phyloP scores from a whole-genome alignment of 1,140 invertebrate species.

The Drosophila lacteicornis region DNA sequence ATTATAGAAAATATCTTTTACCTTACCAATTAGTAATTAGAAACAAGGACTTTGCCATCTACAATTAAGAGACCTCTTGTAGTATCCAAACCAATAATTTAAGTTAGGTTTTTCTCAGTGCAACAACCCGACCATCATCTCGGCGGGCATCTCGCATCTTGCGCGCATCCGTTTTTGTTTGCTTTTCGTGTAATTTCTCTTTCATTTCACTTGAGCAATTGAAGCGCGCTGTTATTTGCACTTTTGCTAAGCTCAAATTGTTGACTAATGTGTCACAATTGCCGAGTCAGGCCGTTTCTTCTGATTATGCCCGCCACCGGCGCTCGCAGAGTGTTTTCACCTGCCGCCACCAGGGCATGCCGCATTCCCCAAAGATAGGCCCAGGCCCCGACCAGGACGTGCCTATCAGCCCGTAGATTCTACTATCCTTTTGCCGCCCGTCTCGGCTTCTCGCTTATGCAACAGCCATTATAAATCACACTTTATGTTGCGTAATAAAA shows the following conservation, averaged over 20 bases:
- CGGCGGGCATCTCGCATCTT: conserved; percentile 46
- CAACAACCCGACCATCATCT: conserved; percentile 32
- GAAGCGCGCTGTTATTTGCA: conserved; percentile 82
- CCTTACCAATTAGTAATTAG: neutral
- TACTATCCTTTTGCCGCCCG: conserved; percentile 10
- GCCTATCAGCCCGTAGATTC: conserved; percentile 33
- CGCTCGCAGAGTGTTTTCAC: conserved; percentile 55
- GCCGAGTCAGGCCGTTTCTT: conserved; percentile 69
- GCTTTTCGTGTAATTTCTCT: conserved; percentile 82
- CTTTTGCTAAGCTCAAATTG: conserved; percentile 84
- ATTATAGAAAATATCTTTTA: neutral
- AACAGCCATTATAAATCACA: conserved; percentile 60
- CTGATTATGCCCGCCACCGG: conserved; percentile 30
- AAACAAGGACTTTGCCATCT: neutral
- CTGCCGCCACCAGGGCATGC: conserved; percentile 9
- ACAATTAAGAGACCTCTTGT: neutral
- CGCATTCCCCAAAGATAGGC: conserved; percentile 4
- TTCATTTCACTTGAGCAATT: conserved; percentile 84
- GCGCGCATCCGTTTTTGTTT: conserved; percentile 76
- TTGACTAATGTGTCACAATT: conserved; percentile 84
- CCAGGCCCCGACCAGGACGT: conserved; percentile 51
- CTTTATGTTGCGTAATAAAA: conserved; percentile 74
- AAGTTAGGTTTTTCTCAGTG: conserved; percentile 9
- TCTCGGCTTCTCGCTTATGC: conserved; percentile 36
- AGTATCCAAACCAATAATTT: neutral